Evolutionary conservation across 2,113 vertebrate genomes (phyloP).

Genomic region (Prochilodus magdalenae): DNA sequence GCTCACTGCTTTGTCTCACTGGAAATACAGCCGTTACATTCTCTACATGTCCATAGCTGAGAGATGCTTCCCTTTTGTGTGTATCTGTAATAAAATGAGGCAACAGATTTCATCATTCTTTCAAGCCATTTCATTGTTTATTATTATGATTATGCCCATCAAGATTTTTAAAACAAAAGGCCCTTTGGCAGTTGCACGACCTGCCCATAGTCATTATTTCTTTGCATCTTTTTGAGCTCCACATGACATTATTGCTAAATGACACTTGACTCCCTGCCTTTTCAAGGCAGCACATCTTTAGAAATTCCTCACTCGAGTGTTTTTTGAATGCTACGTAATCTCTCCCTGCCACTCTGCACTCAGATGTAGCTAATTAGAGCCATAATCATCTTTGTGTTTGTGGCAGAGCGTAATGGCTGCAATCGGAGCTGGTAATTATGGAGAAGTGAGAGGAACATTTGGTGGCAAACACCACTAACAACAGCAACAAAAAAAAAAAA

Average conservation of each 20-base stretch:
- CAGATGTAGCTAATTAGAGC: slow-evolving; percentile 54
- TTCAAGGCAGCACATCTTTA: slow-evolving; percentile 26
- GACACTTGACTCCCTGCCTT: slow-evolving; percentile 35
- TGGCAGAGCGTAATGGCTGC: slow-evolving; percentile 48
- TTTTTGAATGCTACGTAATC: slow-evolving; percentile 42
- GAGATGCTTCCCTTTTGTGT: neutral
- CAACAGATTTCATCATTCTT: neutral
- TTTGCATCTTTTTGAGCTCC: neutral
- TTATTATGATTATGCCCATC: slow-evolving; percentile 7
- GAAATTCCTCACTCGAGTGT: slow-evolving; percentile 25
- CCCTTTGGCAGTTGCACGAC: neutral
- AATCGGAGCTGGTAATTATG: slow-evolving; percentile 54
- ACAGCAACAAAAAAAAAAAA: slow-evolving; percentile 47
- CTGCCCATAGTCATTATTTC: neutral
- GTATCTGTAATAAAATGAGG: neutral
- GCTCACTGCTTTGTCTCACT: neutral
- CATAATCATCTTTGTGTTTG: slow-evolving; percentile 57
- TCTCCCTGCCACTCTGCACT: slow-evolving; percentile 38
- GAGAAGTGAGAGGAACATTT: slow-evolving; percentile 48
- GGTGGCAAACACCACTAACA: slow-evolving; percentile 50
- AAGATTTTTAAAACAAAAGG: neutral
- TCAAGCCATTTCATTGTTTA: neutral
- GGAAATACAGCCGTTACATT: neutral
- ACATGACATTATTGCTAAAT: slow-evolving; percentile 27
- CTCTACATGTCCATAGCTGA: neutral